These are phyloP conservation scores for Hecatera dysodea DNA, from an alignment of 2,888 invertebrate genomes.

Conservation along the genomic window DNA sequence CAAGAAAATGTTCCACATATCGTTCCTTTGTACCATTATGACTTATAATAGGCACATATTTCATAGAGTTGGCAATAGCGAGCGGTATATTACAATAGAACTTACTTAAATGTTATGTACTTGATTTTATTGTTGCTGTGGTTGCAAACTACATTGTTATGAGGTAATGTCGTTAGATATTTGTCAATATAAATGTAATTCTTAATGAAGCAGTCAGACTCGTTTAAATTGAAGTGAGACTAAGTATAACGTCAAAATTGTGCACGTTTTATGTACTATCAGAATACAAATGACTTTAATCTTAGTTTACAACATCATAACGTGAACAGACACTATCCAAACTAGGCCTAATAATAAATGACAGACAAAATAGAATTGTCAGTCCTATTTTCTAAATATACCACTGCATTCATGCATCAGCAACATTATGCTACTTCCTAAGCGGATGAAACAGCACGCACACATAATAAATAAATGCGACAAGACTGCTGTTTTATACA, in stretches of 20 bases:
- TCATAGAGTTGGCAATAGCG: constrained; percentile 49
- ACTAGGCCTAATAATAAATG: constrained; percentile 36
- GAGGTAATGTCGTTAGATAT: constrained; percentile 40
- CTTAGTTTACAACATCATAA: constrained; percentile 4
- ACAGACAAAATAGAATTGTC: constrained; percentile 31
- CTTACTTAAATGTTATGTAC: constrained; percentile 35
- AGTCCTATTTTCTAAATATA: constrained; percentile 31
- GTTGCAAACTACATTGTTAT: constrained; percentile 27
- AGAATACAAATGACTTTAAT: constrained; percentile 34
- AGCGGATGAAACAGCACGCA: constrained; percentile 21
- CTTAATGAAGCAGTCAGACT: constrained; percentile 48
- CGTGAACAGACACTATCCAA: constrained; percentile 1
- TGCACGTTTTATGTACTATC: constrained; percentile 6
- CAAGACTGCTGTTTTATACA: constrained; percentile 22
- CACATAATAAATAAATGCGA: constrained; percentile 23
- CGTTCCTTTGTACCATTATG: constrained; percentile 45
- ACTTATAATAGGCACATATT: constrained; percentile 47
- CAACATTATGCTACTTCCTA: constrained; percentile 23
- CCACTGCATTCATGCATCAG: constrained; percentile 20
- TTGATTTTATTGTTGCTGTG: constrained; percentile 34
- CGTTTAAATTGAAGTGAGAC: constrained; percentile 17
- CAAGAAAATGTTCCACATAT: constrained; percentile 51
- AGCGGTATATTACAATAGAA: constrained; percentile 45
- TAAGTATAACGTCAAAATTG: constrained; percentile 25
- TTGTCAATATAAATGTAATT: constrained; percentile 44